Percentiles rank a stretch among this genome's conserved stretches.
phyloP scores from a whole-genome alignment of 2,797 vertebrate genomes.

The Schizopygopsis pylzovi region DNA sequence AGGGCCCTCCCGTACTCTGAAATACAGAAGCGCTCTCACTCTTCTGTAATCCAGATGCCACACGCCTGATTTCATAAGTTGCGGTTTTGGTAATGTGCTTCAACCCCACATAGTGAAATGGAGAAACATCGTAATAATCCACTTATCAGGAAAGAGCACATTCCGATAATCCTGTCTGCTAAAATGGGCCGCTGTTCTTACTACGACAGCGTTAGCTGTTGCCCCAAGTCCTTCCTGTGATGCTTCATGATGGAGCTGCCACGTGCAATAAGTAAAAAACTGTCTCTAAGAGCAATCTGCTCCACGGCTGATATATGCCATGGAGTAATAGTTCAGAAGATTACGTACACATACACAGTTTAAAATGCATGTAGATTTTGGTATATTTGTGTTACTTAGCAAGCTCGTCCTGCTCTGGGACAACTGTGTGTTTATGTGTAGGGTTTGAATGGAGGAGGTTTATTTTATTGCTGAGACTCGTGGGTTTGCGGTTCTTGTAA shows the following conservation, averaged over 20 bases:
- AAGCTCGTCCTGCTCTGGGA: background rate
- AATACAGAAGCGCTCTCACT: slow-evolving; percentile 57
- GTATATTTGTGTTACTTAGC: background rate
- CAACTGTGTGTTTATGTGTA: background rate
- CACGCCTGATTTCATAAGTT: slow-evolving; percentile 60
- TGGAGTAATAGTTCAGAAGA: slow-evolving; percentile 50
- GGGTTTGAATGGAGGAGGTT: background rate
- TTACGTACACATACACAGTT: slow-evolving; percentile 51
- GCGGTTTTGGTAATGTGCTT: slow-evolving; percentile 60
- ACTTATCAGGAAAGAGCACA: slow-evolving; percentile 68
- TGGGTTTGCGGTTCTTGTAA: slow-evolving; percentile 15
- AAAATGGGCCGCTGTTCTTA: slow-evolving; percentile 59
- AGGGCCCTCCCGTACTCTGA: slow-evolving; percentile 31
- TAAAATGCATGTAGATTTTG: slow-evolving; percentile 39
- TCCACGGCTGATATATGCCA: slow-evolving; percentile 49
- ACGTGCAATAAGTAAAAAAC: background rate
- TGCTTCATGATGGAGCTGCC: slow-evolving; percentile 42
- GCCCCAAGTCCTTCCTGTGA: slow-evolving; percentile 42
- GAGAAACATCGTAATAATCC: slow-evolving; percentile 70
- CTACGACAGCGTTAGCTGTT: slow-evolving; percentile 49
- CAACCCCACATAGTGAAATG: slow-evolving; percentile 60
- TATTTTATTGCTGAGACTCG: background rate
- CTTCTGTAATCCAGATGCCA: slow-evolving; percentile 58
- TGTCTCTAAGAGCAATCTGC: slow-evolving; percentile 28
- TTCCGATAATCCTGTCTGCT: slow-evolving; percentile 65